phyloP scores from a whole-genome alignment of 1,140 invertebrate genomes.

The Pogonognathellus flavescens region DNA sequence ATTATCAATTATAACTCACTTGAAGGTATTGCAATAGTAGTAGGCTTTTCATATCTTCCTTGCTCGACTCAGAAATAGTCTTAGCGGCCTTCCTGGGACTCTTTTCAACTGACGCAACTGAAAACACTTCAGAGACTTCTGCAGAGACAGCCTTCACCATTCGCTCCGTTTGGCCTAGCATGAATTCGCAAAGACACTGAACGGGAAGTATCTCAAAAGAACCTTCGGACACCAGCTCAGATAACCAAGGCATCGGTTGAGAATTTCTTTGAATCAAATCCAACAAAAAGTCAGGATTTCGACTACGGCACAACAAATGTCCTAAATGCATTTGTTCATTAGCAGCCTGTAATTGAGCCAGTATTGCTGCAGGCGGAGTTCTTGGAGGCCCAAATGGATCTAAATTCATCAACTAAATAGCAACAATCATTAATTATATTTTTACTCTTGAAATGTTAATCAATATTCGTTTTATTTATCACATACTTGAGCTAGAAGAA shows the following conservation, averaged over 20 bases:
- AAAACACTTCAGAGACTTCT: background rate
- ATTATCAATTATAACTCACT: slow-evolving; percentile 1
- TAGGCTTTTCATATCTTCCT: slow-evolving; percentile 61
- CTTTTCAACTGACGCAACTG: slow-evolving; percentile 17
- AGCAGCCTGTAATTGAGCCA: slow-evolving; percentile 85
- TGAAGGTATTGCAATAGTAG: slow-evolving; percentile 61
- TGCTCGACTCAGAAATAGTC: slow-evolving; percentile 39
- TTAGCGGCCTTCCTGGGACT: slow-evolving; percentile 55
- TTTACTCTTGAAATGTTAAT: too few relatives aligned
- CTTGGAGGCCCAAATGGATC: slow-evolving; percentile 86
- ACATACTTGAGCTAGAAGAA: slow-evolving; percentile 83
- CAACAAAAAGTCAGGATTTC: slow-evolving; percentile 91
- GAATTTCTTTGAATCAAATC: slow-evolving; percentile 92
- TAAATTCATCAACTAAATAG: slow-evolving; percentile 79
- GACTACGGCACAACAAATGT: slow-evolving; percentile 88
- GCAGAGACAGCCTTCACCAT: slow-evolving; percentile 37
- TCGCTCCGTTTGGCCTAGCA: slow-evolving; percentile 78
- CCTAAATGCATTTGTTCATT: slow-evolving; percentile 86
- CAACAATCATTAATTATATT: slow-evolving; percentile 13
- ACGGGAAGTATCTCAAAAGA: slow-evolving; percentile 78
- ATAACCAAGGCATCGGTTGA: slow-evolving; percentile 96
- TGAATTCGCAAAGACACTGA: slow-evolving; percentile 95
- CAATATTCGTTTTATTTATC: background rate
- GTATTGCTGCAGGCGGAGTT: slow-evolving; percentile 80
- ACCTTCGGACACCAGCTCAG: slow-evolving; percentile 81